Evolutionary conservation across 2,888 invertebrate species (phyloP), one percentile per base, ranked within the genome.

Genomic region (Hirtodrosophila duncani): DNA sequence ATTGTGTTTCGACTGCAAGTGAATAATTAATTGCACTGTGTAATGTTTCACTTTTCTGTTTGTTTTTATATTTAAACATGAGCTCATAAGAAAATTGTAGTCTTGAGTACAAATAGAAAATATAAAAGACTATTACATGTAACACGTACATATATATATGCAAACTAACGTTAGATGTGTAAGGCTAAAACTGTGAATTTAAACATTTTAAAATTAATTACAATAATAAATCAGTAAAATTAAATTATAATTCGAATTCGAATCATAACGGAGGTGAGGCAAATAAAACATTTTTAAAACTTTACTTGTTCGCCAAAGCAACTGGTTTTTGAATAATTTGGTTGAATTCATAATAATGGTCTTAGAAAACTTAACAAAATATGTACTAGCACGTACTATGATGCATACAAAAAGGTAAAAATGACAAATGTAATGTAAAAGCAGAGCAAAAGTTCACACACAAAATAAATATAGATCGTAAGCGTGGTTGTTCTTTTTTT

Each of bases 401-500:
- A n/a, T n/a, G n/a, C n/a, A n/a, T n/a, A n/a, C n/a, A n/a, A n/a
- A n/a, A n/a, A n/a, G n/a, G n/a, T n/a, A n/a, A n/a, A n/a, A n/a
- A n/a, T n/a, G n/a, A 21, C 20, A 26, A 17, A 29, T 45, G 7
- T 5, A 20, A 6, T 27, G 18, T 17, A 16, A 16, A 11, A n/a
- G n/a, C n/a, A n/a, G n/a, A n/a, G n/a, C 6, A 20, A 20, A 6
- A 38, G 21, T 44, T 56, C 57, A 62, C 27, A 27, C 26, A 14
- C 18, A 38, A 10, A 17, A 17, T 17, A 17, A 34, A 61, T 33
- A 52, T 26, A 41, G 57, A 33, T 30, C 8, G 24, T 16, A 9
- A 7, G 45, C 26, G 50, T 27, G 55, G 42, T 63, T 52, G 48
- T 60, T 65, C 30, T 65, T 46, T 41, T 44, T 59, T 60, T 51